Evolutionary conservation across 2,797 vertebrate genomes (phyloP).

Genomic region (Urophycis tenuis): DNA sequence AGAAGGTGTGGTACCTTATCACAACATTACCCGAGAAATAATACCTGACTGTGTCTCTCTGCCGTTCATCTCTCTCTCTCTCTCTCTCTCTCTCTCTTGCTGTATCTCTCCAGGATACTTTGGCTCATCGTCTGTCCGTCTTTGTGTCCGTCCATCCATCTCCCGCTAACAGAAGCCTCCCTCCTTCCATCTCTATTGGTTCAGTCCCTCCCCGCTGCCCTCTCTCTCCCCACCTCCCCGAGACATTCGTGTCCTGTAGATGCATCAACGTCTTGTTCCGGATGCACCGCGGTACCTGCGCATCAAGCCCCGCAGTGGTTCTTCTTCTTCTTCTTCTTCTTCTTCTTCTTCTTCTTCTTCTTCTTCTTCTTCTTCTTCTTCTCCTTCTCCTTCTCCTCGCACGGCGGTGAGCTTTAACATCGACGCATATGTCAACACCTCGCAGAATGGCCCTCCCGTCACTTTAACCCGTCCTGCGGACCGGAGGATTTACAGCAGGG

Average conservation of each 20-base stretch:
- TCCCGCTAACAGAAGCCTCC: not conserved
- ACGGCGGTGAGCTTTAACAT: not conserved
- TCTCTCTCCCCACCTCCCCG: not conserved
- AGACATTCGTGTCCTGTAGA: not conserved
- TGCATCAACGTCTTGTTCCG: not conserved
- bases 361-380: no score
- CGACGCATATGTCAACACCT: not conserved
- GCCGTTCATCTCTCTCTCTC: not conserved
- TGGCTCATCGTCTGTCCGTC: not conserved
- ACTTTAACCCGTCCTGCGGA: not conserved
- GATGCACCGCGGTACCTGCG: not conserved
- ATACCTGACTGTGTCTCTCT: not conserved
- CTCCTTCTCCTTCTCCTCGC: no score
- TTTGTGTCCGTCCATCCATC: not conserved
- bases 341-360: no score
- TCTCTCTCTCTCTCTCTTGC: not conserved
- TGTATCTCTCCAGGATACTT: not conserved
- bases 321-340: no score
- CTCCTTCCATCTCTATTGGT: not conserved
- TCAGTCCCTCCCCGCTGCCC: not conserved
- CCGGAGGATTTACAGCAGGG: not conserved
- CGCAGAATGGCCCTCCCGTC: not conserved
- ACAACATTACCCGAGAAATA: slow-evolving; percentile 16
- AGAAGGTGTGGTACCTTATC: slow-evolving; percentile 35
- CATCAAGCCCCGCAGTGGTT: not conserved